A percentile compares a stretch with the other conserved stretches of the same genome.
phyloP scores from a whole-genome alignment of 2,888 invertebrate species.

The Pardosa pseudoannulata region DNA sequence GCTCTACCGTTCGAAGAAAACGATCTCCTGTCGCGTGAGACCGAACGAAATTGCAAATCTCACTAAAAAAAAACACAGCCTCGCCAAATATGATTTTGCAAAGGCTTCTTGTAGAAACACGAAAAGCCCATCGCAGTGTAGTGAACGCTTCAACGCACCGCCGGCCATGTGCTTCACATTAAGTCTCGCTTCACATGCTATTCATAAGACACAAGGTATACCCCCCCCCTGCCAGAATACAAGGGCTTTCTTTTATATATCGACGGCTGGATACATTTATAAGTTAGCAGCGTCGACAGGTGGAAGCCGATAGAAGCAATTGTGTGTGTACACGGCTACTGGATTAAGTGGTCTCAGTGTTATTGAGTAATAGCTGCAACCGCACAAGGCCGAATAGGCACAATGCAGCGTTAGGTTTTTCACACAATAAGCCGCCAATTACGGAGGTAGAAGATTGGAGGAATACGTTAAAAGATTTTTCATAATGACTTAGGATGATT shows the following conservation, averaged over 20 bases:
- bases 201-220: background rate
- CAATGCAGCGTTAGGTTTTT: background rate
- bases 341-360: background rate
- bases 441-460: background rate
- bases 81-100: background rate
- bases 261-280: background rate
- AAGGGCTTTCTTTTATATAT: background rate
- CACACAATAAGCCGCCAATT: background rate
- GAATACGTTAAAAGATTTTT: no score
- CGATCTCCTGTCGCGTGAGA: no score
- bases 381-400: background rate
- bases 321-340: background rate
- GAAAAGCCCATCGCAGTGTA: background rate
- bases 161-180: conserved; percentile 2
- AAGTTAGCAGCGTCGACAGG: background rate
- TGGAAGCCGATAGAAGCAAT: background rate
- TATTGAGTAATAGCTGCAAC: background rate
- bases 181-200: background rate
- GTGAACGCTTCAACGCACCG: background rate
- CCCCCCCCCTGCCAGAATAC: background rate
- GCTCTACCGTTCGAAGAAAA: no score
- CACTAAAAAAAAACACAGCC: no score
- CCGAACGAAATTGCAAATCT: no score
- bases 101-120: background rate
- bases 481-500: no score